A percentile compares a stretch with the other conserved stretches of the same genome.
phyloP scores from a whole-genome alignment of 2,797 vertebrate species.

The Girardinus metallicus region DNA sequence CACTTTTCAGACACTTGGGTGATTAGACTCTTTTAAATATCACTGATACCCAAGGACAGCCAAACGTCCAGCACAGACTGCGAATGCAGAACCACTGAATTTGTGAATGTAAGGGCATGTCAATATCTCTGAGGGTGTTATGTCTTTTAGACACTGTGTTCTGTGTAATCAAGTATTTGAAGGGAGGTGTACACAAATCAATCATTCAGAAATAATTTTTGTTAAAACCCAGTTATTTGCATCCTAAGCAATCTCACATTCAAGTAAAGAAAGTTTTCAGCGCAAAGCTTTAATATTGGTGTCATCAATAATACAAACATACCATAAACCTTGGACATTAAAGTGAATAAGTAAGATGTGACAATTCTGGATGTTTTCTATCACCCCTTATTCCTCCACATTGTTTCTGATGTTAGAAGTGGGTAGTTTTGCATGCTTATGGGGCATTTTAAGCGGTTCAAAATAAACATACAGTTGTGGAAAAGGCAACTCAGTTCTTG shows the following conservation, averaged over 20 bases:
- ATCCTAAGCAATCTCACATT: too few species aligned
- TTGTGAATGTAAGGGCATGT: conserved; percentile 15
- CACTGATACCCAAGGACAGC: conserved; percentile 61
- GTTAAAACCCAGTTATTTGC: conserved; percentile 2
- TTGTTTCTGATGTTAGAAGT: background rate
- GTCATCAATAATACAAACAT: background rate
- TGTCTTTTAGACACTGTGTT: background rate
- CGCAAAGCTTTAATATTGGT: background rate
- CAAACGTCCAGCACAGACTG: conserved; percentile 33
- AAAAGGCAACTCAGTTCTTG: background rate
- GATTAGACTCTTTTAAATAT: conserved; percentile 74
- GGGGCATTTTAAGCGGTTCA: background rate
- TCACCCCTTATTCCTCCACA: background rate
- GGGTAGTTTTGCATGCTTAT: too few species aligned
- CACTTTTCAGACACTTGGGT: conserved; percentile 69
- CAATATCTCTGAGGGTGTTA: conserved; percentile 10
- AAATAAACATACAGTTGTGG: background rate
- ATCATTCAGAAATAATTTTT: background rate
- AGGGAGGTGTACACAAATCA: background rate
- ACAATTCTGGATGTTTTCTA: background rate
- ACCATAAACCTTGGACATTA: background rate
- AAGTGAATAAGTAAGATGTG: background rate
- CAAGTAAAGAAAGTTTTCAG: background rate
- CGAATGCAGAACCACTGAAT: conserved; percentile 18
- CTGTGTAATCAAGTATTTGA: background rate